Evolutionary conservation across 2,113 vertebrate genomes (phyloP), one percentile per base, ranked within the genome.

Genomic region (Bambusicola thoracicus): DNA sequence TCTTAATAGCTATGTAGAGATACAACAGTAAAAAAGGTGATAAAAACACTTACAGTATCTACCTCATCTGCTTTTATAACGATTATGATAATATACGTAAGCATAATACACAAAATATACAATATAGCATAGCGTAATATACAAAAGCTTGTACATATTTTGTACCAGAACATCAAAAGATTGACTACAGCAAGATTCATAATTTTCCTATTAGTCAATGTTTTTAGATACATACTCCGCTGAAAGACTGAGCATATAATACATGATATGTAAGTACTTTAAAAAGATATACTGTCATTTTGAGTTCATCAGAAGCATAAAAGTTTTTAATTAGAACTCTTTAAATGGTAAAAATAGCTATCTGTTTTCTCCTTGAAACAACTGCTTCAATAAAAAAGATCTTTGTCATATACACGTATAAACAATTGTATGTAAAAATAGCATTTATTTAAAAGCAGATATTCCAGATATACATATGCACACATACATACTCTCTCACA

Each of bases 31-130:
- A 70, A 24, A 22, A 90, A 82, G 13, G 18, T 85, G 48, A 40
- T 29, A 78, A 49, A 87, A 78, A 20, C 27, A 55, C 43, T 92
- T 87, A 85, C 16, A 40, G 34, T 46, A 66, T 84, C 38, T 81
- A 10, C 20, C 34, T 77, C 74, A 73, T 84, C 34, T 81, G 8
- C 24, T n/a, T 77, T 74, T 73, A 40, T 72, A 70, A 85, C 36
- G 68, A 61, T 55, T 68, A 85, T 81, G 55, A 62, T n/a, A n/a
- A n/a, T n/a, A n/a, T n/a, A n/a, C n/a, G n/a, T n/a, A n/a, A n/a
- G 48, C 78, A 25, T 8, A 46, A 29, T 17, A 51, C 22, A 65
- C 16, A 43, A 87, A 63, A 79, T n/a, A n/a, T n/a, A n/a, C n/a
- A n/a, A n/a, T n/a, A n/a, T n/a, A n/a, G n/a, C n/a, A n/a, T n/a